phyloP scores from a whole-genome alignment of 2,888 invertebrate species.

The Morpho deidamia region DNA sequence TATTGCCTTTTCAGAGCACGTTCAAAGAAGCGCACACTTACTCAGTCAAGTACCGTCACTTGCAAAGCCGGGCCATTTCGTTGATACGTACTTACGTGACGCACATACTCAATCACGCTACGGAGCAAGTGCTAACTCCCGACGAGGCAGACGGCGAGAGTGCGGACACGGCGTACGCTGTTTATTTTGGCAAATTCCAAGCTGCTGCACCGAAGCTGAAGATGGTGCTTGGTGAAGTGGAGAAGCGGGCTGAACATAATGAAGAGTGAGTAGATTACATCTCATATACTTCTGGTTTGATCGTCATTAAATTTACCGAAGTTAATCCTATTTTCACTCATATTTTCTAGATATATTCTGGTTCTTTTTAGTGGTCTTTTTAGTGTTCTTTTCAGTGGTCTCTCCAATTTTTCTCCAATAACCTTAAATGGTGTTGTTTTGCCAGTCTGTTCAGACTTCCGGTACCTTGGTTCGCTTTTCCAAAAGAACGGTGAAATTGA shows the following conservation, averaged over 20 bases:
- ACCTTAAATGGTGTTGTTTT: too few relatives aligned
- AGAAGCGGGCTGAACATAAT: constrained; percentile 84
- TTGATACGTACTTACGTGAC: constrained; percentile 89
- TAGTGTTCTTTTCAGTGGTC: too few relatives aligned
- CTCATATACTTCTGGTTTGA: background rate
- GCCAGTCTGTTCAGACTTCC: too few relatives aligned
- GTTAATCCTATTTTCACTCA: too few relatives aligned
- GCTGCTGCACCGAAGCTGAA: constrained; percentile 92
- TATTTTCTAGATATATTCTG: too few relatives aligned
- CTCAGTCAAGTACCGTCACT: constrained; percentile 89
- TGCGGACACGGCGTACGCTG: constrained; percentile 86
- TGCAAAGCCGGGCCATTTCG: constrained; percentile 87
- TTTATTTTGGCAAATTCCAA: constrained; percentile 97
- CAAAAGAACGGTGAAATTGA: too few relatives aligned
- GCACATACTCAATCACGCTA: constrained; percentile 86
- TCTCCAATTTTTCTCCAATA: too few relatives aligned
- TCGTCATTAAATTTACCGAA: background rate
- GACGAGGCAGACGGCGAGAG: constrained; percentile 52
- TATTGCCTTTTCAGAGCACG: constrained; percentile 82
- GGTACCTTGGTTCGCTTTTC: too few relatives aligned
- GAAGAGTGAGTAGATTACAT: constrained; percentile 80
- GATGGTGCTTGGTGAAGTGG: constrained; percentile 89
- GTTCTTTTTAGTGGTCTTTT: too few relatives aligned
- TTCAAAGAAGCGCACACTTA: constrained; percentile 93
- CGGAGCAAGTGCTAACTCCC: constrained; percentile 82